Evolutionary conservation across 2,888 invertebrate genomes (phyloP), one percentile per base, ranked within the genome.

Genomic region (Athalia rosae): DNA sequence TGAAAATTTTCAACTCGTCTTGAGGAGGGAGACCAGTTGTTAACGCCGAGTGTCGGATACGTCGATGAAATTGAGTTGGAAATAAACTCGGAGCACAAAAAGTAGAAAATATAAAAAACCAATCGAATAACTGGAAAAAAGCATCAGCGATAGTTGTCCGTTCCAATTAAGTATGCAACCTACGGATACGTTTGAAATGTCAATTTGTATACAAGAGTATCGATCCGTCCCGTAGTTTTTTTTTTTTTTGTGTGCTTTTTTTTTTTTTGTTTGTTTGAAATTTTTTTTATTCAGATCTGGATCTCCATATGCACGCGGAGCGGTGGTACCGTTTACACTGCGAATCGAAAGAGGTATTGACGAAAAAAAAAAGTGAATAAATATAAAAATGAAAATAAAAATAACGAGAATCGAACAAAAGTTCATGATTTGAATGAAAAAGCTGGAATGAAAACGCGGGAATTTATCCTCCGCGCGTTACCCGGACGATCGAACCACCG

Each of bases 361-460:
- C 28, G 28, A 0, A 28, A 28, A 28, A 28, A 28, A 6, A 11
- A 53, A 9, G 53, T 53, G 53, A 3, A 53, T 53, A 4, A 9
- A 53, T 4, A 4, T 53, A 53, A 4, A 7, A 4, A 53, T 53
- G 1, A 4, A 53, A 4, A 53, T 53, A 6, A 28, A 28, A 28
- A 28, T 28, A 28, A 28, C 28, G 2, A 28, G 28, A 28, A 28
- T 28, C 28, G 28, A 28, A 28, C 28, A 28, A 28, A 28, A 67
- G 41, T 43, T 53, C 67, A 53, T 58, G 71, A 71, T 71, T 71
- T 45, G 13, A 71, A 71, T 28, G 45, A 58, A 71, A 71, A 4
- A 45, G 28, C 56, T 50, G 56, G 71, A 71, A 71, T 71, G 43
- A 56, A 56, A 69, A 69, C 56, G n/a, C 58, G 56, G 9, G 4